Evolutionary conservation across 2,113 vertebrate species (phyloP), one percentile per base, ranked within the genome.

Genomic region (rabbit (Oryctolagus cuniculus)): DNA sequence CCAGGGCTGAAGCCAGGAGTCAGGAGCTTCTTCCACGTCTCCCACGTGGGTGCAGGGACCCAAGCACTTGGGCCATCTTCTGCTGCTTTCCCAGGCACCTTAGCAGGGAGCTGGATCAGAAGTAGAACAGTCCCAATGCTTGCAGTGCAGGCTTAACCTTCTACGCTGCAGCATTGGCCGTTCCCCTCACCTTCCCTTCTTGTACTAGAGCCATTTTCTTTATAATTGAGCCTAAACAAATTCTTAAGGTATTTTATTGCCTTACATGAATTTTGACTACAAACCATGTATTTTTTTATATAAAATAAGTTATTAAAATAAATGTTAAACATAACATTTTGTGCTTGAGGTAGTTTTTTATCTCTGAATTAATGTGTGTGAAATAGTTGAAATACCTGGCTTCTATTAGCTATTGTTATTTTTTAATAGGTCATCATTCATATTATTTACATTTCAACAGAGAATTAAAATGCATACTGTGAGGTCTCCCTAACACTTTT

Each of bases 171-270:
- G 44, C 44, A 44, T 44, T 44, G 44, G 44, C 44, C 1, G 44
- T 6, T 7, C 44, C 44, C 7, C 44, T 6, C 44, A 11, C 36
- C 29, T 13, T 31, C 12, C 25, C 19, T 66, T 31, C 24, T 22
- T 25, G 1, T 3, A 4, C 10, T 44, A 36, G 34, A 49, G 75
- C 49, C 24, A 4, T 1, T 63, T 25, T 88, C 69, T 63, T n/a
- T 19, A 4, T 10, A 2, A 12, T 27, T 44, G 4, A n/a, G 5
- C 49, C 67, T 17, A 2, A 19, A 27, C 1, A 5, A 1, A 10
- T 5, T 80, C 25, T 7, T 0, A 17, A 15, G 49, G 38, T 4
- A 2, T 34, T 69, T 88, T 22, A 0, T 11, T 10, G 21, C 51
- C 36, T 12, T 24, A 49, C 34, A 4, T 34, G 24, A 53, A 72